Evolutionary conservation across 2,797 vertebrate species (phyloP).

Genomic region (Peromyscus attwateri): DNA sequence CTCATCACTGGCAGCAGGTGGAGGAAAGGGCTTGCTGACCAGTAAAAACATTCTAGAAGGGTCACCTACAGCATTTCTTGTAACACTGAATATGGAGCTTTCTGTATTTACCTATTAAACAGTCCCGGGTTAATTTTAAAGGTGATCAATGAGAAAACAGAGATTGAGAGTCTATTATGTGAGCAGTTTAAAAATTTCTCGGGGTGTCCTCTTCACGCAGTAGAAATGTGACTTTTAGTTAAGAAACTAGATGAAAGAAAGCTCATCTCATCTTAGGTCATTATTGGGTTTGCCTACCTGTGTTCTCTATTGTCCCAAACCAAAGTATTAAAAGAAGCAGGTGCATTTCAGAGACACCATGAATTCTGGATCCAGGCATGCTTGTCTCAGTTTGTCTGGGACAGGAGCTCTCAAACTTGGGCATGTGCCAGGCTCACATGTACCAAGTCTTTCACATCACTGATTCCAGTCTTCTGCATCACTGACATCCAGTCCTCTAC

Average conservation of each 20-base stretch:
- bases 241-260: background rate
- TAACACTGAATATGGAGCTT: background rate
- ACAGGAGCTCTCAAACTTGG: background rate
- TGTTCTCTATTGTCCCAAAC: background rate
- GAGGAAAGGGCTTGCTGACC: background rate
- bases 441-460: background rate
- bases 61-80: background rate
- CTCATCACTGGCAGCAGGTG: background rate
- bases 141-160: background rate
- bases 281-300: background rate
- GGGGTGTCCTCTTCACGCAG: background rate
- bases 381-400: background rate
- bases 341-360: background rate
- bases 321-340: background rate
- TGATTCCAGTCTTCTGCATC: background rate
- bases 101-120: background rate
- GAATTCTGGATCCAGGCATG: background rate
- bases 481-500: rapidly evolving
- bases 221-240: background rate
- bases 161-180: background rate
- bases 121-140: background rate
- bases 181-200: background rate
- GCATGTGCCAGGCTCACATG: background rate
- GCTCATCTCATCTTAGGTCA: background rate
- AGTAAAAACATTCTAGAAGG: background rate